phyloP scores from a whole-genome alignment of 2,888 invertebrate species.

The Drosophila sordidapex region DNA sequence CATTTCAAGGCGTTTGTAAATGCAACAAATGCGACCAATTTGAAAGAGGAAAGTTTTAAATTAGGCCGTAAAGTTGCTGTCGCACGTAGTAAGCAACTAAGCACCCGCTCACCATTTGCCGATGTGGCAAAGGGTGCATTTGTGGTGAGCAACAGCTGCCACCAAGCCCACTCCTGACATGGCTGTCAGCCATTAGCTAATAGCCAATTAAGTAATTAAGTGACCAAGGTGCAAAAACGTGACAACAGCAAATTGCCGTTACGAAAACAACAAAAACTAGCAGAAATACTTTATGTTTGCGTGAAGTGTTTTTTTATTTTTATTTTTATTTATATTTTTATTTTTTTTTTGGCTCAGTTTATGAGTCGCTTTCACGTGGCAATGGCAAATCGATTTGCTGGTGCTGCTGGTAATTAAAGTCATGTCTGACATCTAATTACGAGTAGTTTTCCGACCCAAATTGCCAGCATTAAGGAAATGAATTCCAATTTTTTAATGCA shows the following conservation, averaged over 20 bases:
- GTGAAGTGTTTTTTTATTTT: conserved; percentile 42
- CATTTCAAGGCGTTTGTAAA: conserved; percentile 13
- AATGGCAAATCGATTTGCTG: conserved; percentile 65
- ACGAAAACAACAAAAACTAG: conserved; percentile 1
- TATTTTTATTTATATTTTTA: neutral
- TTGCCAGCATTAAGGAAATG: conserved; percentile 70
- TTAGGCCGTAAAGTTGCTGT: conserved; percentile 5
- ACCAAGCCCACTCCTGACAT: conserved; percentile 12
- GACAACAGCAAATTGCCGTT: conserved; percentile 56
- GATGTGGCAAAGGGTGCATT: neutral
- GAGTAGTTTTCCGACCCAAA: conserved; percentile 63
- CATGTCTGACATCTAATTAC: conserved; percentile 63
- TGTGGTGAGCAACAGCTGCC: conserved; percentile 30
- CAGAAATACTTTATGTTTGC: conserved; percentile 31
- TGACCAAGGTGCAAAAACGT: conserved; percentile 51
- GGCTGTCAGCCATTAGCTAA: conserved; percentile 61
- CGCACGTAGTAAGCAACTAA: neutral
- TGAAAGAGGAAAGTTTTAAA: conserved; percentile 18
- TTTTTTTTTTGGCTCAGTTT: conserved; percentile 10
- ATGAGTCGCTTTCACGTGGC: conserved; percentile 27
- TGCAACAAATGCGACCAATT: conserved; percentile 19
- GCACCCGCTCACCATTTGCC: neutral
- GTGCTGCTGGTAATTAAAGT: conserved; percentile 57
- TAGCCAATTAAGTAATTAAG: conserved; percentile 76
- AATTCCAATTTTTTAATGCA: conserved; percentile 61